These are phyloP conservation scores for Colossoma macropomum DNA, from an alignment of 2,113 vertebrate species.

Conservation along the genomic window DNA sequence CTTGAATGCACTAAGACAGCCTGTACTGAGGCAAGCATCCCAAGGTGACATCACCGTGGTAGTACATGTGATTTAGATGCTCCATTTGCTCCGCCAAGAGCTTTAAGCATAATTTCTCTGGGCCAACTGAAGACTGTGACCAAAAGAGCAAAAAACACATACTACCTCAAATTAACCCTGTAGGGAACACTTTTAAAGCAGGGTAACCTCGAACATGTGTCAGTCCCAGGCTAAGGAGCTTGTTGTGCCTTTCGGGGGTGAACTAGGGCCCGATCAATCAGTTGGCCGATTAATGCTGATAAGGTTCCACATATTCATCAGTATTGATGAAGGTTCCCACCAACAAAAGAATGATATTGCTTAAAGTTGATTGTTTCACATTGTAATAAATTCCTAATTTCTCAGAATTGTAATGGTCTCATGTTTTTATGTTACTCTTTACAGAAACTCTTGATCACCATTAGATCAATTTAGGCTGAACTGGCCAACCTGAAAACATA, in stretches of 20 bases:
- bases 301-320: too few species aligned
- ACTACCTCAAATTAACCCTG: not conserved
- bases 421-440: not conserved
- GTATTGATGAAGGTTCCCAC: too few species aligned
- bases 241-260: not conserved
- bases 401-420: too few species aligned
- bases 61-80: not conserved
- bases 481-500: too few species aligned
- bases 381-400: not conserved
- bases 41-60: constrained; percentile 3
- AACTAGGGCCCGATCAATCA: too few species aligned
- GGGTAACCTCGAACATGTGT: not conserved
- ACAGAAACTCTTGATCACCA: too few species aligned
- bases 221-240: not conserved
- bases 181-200: not conserved
- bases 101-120: not conserved
- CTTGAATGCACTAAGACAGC: not conserved
- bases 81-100: not conserved
- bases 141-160: not conserved
- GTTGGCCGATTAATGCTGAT: not conserved
- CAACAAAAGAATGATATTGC: too few species aligned
- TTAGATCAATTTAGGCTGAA: too few species aligned
- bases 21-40: not conserved
- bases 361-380: not conserved
- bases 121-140: not conserved